phyloP scores from a whole-genome alignment of 2,113 vertebrate species.

The Psettodes erumei region DNA sequence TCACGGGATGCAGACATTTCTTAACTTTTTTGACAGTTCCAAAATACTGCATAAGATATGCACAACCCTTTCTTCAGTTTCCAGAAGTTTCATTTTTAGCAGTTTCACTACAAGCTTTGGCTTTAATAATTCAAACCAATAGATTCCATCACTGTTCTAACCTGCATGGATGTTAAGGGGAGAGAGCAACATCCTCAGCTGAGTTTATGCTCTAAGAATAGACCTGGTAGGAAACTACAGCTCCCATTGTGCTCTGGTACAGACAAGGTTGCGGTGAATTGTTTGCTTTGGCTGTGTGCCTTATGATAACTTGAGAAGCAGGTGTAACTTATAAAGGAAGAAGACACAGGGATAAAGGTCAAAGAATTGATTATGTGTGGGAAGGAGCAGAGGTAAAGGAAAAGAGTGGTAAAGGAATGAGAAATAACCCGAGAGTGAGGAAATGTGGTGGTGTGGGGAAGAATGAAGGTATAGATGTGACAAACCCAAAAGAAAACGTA shows the following conservation, averaged over 20 bases:
- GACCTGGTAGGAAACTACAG: conserved; percentile 26
- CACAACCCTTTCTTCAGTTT: conserved; percentile 21
- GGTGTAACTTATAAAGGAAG: not conserved
- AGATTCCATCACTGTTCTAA: conserved; percentile 32
- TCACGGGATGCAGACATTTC: not conserved
- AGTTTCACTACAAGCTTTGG: not conserved
- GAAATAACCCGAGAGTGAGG: not conserved
- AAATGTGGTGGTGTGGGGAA: not conserved
- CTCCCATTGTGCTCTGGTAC: not conserved
- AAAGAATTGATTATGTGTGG: not conserved
- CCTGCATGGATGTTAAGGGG: conserved; percentile 42
- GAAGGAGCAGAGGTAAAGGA: conserved; percentile 2
- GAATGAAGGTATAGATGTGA: not conserved
- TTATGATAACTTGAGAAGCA: conserved; percentile 40
- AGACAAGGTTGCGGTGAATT: conserved; percentile 5
- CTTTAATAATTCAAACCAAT: conserved; percentile 64
- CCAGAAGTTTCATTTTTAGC: not conserved
- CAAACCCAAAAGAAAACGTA: not conserved
- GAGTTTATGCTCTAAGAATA: conserved; percentile 50
- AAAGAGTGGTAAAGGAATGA: not conserved
- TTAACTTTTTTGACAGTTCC: conserved; percentile 2
- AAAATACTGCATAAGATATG: not conserved
- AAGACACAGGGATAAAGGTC: conserved; percentile 8
- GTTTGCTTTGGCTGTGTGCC: conserved; percentile 33
- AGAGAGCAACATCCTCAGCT: conserved; percentile 18